phyloP scores from a whole-genome alignment of 2,113 vertebrate genomes.

The Tretioscincus oriximinensis region DNA sequence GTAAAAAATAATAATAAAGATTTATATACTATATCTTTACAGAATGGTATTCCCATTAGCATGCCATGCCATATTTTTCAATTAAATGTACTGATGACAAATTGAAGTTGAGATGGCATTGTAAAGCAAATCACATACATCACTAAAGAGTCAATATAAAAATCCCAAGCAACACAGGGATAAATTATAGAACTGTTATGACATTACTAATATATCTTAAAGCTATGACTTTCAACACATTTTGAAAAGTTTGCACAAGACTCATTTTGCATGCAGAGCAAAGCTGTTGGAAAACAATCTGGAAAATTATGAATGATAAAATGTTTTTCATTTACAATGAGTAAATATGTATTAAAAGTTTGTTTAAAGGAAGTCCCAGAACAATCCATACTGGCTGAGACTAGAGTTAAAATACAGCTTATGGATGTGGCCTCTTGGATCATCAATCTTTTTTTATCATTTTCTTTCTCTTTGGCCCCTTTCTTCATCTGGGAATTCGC shows the following conservation, averaged over 20 bases:
- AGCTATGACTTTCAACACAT: not conserved
- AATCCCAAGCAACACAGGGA: not conserved
- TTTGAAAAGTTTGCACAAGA: not conserved
- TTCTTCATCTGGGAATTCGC: too few relatives aligned
- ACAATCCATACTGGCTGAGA: too few relatives aligned
- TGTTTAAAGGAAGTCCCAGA: too few relatives aligned
- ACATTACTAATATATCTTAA: conserved; percentile 14
- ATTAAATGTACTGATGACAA: conserved; percentile 20
- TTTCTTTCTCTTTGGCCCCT: too few relatives aligned
- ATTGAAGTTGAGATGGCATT: conserved; percentile 27
- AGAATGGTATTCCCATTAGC: not conserved
- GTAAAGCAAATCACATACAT: conserved; percentile 8
- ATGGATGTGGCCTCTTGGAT: too few relatives aligned
- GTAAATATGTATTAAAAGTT: not conserved
- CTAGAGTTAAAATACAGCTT: too few relatives aligned
- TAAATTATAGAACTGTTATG: conserved; percentile 10
- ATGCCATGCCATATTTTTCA: conserved; percentile 11
- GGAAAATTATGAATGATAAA: not conserved
- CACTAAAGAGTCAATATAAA: conserved; percentile 22
- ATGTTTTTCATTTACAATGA: not conserved
- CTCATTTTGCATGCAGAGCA: not conserved
- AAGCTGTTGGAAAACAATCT: not conserved
- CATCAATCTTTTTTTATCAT: too few relatives aligned
- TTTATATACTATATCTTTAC: not conserved
- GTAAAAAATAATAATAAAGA: conserved; percentile 14